Conservation (phyloP, 2,888 invertebrate species). For the Carpatolechia fugitivella region DNA sequence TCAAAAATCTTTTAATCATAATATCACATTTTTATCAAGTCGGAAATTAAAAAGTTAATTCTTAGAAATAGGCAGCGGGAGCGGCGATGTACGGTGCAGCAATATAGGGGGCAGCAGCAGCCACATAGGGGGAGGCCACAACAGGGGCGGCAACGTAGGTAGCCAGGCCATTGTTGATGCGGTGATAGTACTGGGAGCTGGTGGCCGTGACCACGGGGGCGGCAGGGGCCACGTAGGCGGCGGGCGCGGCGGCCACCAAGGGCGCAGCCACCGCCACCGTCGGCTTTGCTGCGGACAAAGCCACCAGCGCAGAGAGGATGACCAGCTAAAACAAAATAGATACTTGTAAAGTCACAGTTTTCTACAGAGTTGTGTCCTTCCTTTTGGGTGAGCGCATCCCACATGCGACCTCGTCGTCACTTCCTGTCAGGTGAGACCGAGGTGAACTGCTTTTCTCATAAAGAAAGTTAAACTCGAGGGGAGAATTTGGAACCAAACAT, state of each 20-base stretch:
- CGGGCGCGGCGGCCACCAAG: slow-evolving; percentile 29
- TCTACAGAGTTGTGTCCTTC: background rate
- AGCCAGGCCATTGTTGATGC: slow-evolving; percentile 79
- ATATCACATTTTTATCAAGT: slow-evolving; percentile 32
- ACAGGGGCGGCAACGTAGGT: slow-evolving; percentile 67
- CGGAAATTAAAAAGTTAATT: background rate
- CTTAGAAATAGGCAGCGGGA: slow-evolving; percentile 36
- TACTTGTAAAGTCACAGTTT: background rate
- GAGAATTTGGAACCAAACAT: too few relatives aligned
- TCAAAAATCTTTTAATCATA: slow-evolving; percentile 31
- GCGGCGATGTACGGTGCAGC: slow-evolving; percentile 37
- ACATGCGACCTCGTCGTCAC: too few relatives aligned
- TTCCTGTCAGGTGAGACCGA: too few relatives aligned
- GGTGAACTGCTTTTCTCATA: too few relatives aligned
- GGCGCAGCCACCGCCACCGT: slow-evolving; percentile 48
- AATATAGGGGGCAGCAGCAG: slow-evolving; percentile 35
- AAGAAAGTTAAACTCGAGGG: too few relatives aligned
- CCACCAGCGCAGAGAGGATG: slow-evolving; percentile 56
- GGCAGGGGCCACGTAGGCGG: slow-evolving; percentile 61
- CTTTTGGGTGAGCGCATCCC: too few relatives aligned
- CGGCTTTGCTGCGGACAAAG: slow-evolving; percentile 60
- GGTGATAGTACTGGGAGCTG: slow-evolving; percentile 84
- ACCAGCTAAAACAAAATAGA: slow-evolving; percentile 45
- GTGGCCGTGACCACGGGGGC: slow-evolving; percentile 81
- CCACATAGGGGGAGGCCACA: slow-evolving; percentile 44